These are phyloP conservation scores for Ispidina picta DNA, from an alignment of 2,797 vertebrate species.

Conservation along the genomic window DNA sequence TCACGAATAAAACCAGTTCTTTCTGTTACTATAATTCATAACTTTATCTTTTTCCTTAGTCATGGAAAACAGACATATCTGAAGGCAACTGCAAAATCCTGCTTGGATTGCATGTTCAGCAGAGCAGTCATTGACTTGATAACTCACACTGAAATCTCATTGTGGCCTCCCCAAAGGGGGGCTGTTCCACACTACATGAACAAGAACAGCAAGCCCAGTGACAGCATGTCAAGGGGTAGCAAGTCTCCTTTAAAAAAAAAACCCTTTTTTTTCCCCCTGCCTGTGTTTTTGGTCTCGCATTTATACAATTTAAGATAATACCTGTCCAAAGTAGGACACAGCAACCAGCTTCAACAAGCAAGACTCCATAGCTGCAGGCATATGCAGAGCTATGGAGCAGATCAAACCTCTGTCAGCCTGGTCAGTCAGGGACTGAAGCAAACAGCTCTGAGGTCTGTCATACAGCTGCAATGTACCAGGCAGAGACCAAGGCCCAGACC, in stretches of 20 bases:
- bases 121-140: neutral
- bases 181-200: neutral
- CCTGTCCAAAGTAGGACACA: neutral
- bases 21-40: neutral
- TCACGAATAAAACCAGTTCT: neutral
- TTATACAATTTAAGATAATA: too few relatives aligned
- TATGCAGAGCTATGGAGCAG: neutral
- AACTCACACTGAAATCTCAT: neutral
- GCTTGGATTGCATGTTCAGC: neutral
- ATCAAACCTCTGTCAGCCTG: neutral
- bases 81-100: neutral
- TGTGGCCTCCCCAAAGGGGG: fast-evolving
- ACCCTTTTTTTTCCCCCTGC: too few relatives aligned
- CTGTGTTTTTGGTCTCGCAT: too few relatives aligned
- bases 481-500: neutral
- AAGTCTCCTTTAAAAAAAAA: too few relatives aligned
- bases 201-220: too few relatives aligned
- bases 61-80: neutral
- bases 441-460: neutral
- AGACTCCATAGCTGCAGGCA: neutral
- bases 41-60: neutral
- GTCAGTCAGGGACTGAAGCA: neutral
- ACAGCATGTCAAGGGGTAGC: too few relatives aligned
- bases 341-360: neutral
- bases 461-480: neutral